Evolutionary conservation across 2,888 invertebrate species (phyloP).

Genomic region (Spisula subtruncata): DNA sequence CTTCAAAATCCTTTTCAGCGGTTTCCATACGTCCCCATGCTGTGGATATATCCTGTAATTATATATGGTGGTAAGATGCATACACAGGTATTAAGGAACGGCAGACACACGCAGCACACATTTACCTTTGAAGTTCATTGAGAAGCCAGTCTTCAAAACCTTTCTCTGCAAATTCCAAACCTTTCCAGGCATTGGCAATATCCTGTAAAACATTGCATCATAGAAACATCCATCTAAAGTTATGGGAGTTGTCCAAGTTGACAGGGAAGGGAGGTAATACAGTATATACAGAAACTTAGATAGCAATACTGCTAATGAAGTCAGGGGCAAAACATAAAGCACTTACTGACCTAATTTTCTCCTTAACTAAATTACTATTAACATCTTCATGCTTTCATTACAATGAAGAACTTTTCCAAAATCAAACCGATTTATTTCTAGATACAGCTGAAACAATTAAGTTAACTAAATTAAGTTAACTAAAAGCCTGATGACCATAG

Average conservation of each 20-base stretch:
- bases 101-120: constrained; percentile 31
- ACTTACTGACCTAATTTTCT: too few species aligned
- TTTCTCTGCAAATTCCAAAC: constrained; percentile 98
- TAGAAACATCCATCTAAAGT: constrained; percentile 9
- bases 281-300: too few species aligned
- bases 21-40: constrained; percentile 53
- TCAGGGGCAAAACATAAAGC: too few species aligned
- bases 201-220: constrained; percentile 90
- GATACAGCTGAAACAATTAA: too few species aligned
- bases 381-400: too few species aligned
- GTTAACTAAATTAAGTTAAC: too few species aligned
- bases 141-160: constrained; percentile 99
- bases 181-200: constrained; percentile 99
- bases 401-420: too few species aligned
- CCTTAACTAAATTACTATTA: too few species aligned
- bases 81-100: constrained; percentile 1
- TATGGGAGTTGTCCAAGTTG: not conserved
- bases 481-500: too few species aligned
- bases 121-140: constrained; percentile 98
- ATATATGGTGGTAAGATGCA: constrained; percentile 29
- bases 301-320: too few species aligned
- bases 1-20: constrained; percentile 48
- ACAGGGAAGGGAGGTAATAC: not conserved
- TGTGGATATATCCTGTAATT: constrained; percentile 46
- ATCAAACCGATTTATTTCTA: too few species aligned